These are phyloP conservation scores for Choloepus didactylus DNA, from an alignment of 2,797 vertebrate genomes.

Conservation along the genomic window DNA sequence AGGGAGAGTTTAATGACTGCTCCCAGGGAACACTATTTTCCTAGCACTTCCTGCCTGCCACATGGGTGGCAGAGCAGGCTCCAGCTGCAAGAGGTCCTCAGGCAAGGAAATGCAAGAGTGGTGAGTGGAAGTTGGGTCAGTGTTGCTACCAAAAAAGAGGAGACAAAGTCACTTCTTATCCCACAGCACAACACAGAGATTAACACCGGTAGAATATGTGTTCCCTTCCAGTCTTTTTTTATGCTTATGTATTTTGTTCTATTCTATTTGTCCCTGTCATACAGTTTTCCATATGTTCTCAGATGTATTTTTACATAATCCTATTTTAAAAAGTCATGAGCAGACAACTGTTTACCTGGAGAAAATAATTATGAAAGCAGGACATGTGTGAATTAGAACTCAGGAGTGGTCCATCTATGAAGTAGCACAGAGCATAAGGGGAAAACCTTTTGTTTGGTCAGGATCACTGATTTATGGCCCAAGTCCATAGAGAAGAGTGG, in stretches of 20 bases:
- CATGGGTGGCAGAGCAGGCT: background rate
- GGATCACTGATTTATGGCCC: background rate
- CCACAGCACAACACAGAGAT: background rate
- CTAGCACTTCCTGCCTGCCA: too few relatives aligned
- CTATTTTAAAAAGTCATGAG: too few relatives aligned
- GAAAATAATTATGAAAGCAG: too few relatives aligned
- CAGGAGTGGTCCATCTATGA: background rate
- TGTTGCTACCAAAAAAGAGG: background rate
- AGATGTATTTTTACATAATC: background rate
- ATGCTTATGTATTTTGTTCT: background rate
- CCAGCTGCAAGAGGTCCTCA: background rate
- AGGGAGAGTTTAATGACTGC: too few relatives aligned
- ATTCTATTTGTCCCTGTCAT: background rate
- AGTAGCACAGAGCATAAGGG: too few relatives aligned
- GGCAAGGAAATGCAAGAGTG: background rate
- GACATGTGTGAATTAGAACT: background rate
- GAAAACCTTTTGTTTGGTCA: too few relatives aligned
- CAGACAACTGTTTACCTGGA: too few relatives aligned
- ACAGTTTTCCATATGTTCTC: background rate
- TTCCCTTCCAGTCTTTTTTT: background rate
- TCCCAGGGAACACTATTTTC: background rate
- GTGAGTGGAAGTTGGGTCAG: background rate
- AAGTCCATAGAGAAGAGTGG: background rate
- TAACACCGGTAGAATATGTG: background rate
- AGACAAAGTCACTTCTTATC: background rate